Base-by-base conservation (phyloP, 2,888 invertebrate genomes). In the Cheilosia variabilis region DNA sequence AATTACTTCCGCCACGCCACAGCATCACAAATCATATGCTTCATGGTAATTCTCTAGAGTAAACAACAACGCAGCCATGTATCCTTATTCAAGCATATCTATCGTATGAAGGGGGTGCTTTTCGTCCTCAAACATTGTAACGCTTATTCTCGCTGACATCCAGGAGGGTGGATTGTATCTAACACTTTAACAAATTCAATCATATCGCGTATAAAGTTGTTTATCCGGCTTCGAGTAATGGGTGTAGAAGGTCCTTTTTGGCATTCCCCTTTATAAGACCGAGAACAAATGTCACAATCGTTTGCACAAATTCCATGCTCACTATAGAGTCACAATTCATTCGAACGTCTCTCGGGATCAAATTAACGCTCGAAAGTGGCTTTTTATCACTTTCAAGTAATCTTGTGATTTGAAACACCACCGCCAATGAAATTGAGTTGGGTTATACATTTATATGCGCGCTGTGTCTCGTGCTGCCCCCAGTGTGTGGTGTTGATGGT, bases 361-460 rank as follows among this genome's bases (percentile, higher is more conserved):
- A 88, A 89, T 89, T 88, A 89, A 87, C 88, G 83, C 87, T 81
- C 52, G 73, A 41, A 88, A 88, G 88, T 88, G 88, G 88, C 87
- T 87, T 88, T 88, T 87, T 88, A 88, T 86, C 88, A 86, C 82
- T 84, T 87, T 76, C 58, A 52, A 62, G 87, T 82, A 87, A 82
- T 82, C 78, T 72, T 69, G 53, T 73, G 77, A 81, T 77, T 87
- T 77, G 81, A 76, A 82, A 71, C 68, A 65, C 52, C 79, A 79
- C 43, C 71, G 63, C n/a, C 62, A 63, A 53, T 73, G 19, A 58
- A 73, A 62, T 62, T 57, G 76, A 57, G 22, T 57, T 45, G 50
- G 76, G 76, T 60, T 41, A 55, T 41, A 50, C 7, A 17, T 52
- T 1, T 6, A 6, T 9, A 9, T 24, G 9, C 37, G 6, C 5